phyloP scores from a whole-genome alignment of 2,888 invertebrate species.

The Sesia bembeciformis region DNA sequence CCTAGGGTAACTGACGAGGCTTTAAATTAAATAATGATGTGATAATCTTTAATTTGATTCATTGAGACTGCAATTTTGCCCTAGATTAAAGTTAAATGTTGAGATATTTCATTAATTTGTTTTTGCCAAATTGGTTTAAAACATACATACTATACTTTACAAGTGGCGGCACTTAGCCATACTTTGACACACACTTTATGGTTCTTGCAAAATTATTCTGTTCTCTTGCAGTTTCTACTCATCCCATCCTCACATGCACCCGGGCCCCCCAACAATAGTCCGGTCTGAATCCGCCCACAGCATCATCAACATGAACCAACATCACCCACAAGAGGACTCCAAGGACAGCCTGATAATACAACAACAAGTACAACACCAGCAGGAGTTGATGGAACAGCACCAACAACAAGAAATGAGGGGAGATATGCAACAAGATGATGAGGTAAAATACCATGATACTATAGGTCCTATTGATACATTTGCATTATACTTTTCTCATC shows the following conservation, averaged over 20 bases:
- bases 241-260: slow-evolving; percentile 60
- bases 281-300: slow-evolving; percentile 61
- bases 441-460: slow-evolving; percentile 26
- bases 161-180: no score
- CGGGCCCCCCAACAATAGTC: slow-evolving; percentile 60
- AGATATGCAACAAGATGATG: slow-evolving; percentile 55
- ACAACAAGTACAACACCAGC: slow-evolving; percentile 65
- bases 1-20: no score
- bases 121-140: no score
- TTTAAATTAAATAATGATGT: no score
- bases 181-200: no score
- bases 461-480: no score
- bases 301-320: slow-evolving; percentile 63
- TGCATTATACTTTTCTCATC: no score
- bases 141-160: no score
- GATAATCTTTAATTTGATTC: no score
- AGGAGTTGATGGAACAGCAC: slow-evolving; percentile 66
- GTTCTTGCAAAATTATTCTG: neutral
- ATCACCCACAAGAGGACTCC: slow-evolving; percentile 57
- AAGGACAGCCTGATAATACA: slow-evolving; percentile 66
- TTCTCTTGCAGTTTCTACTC: slow-evolving; percentile 58
- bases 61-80: no score
- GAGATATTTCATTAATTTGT: no score
- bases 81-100: no score
- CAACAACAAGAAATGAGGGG: slow-evolving; percentile 62